Percentiles rank a stretch among this genome's conserved stretches.
Conservation (phyloP, 2,888 invertebrate species). For the Muschampia plurimacula region DNA sequence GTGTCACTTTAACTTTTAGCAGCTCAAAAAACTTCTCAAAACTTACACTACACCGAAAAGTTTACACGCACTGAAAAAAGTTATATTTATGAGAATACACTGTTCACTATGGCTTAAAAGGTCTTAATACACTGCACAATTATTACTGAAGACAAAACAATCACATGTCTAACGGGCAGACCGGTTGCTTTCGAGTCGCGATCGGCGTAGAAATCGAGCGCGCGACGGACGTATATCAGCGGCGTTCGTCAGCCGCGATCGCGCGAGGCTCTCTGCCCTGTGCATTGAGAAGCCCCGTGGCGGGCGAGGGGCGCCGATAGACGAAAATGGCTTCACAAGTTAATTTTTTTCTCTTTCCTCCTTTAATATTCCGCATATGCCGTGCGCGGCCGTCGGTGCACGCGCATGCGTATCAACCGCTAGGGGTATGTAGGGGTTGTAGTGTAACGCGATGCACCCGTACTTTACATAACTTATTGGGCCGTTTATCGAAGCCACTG, state of each 20-base stretch:
- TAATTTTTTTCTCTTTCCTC: slow-evolving; percentile 86
- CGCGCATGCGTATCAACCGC: slow-evolving; percentile 81
- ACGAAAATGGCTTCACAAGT: slow-evolving; percentile 86
- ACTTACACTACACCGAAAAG: slow-evolving; percentile 73
- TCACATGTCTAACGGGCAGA: slow-evolving; percentile 61
- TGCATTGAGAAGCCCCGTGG: slow-evolving; percentile 72
- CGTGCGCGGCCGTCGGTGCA: slow-evolving; percentile 78
- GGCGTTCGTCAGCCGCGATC: slow-evolving; percentile 67
- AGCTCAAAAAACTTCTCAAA: slow-evolving; percentile 59
- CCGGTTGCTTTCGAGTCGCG: slow-evolving; percentile 58
- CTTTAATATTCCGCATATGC: slow-evolving; percentile 86
- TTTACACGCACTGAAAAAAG: slow-evolving; percentile 43
- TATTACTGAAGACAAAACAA: slow-evolving; percentile 65
- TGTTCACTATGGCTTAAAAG: slow-evolving; percentile 45
- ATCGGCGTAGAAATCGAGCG: slow-evolving; percentile 41
- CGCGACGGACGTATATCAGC: slow-evolving; percentile 27
- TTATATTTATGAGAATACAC: slow-evolving; percentile 28
- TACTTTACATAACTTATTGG: slow-evolving; percentile 85
- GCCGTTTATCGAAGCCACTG: slow-evolving; percentile 81
- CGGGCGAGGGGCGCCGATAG: slow-evolving; percentile 80
- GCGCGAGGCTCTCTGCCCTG: slow-evolving; percentile 73
- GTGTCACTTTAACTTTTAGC: slow-evolving; percentile 57
- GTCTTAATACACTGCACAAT: slow-evolving; percentile 69
- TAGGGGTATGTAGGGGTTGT: slow-evolving; percentile 74
- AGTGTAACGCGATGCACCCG: slow-evolving; percentile 83